These are phyloP conservation scores for Hirudinaria manillensis DNA, from an alignment of 2,888 invertebrate genomes.

Conservation along the genomic window DNA sequence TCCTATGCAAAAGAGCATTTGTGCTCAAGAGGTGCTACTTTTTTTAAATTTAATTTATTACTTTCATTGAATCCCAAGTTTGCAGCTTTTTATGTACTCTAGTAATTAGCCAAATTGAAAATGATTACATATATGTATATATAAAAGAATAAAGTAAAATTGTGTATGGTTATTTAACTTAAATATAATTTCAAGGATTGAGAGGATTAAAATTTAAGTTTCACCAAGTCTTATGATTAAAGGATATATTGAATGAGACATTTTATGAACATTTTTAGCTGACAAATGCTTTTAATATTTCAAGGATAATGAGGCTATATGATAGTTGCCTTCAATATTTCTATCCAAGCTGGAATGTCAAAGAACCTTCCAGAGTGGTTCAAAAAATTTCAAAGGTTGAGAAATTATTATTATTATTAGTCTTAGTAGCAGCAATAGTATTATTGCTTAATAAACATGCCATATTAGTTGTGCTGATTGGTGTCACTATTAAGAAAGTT, in stretches of 20 bases:
- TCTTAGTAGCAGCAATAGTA: background rate
- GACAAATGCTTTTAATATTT: too few relatives aligned
- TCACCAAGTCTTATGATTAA: too few relatives aligned
- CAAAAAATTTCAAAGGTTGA: background rate
- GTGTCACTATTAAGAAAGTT: too few relatives aligned
- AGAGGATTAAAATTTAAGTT: too few relatives aligned
- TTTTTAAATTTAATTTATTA: background rate
- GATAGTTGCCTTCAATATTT: background rate
- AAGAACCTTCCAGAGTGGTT: conserved; percentile 1
- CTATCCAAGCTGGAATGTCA: background rate
- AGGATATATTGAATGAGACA: too few relatives aligned
- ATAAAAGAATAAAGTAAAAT: too few relatives aligned
- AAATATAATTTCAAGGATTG: background rate
- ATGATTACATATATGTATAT: too few relatives aligned
- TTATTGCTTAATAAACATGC: background rate
- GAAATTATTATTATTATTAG: background rate
- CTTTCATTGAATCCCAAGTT: background rate
- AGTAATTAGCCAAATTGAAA: too few relatives aligned
- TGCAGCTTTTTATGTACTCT: too few relatives aligned
- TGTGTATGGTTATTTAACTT: too few relatives aligned
- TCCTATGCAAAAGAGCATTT: conserved; percentile 4
- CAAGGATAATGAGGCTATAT: background rate
- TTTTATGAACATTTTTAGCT: too few relatives aligned
- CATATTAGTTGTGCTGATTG: background rate
- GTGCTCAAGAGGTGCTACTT: conserved; percentile 2